A percentile compares a stretch with the other conserved stretches of the same genome.
Conservation (phyloP, 2,888 invertebrate species). For the Schizotus pectinicornis region DNA sequence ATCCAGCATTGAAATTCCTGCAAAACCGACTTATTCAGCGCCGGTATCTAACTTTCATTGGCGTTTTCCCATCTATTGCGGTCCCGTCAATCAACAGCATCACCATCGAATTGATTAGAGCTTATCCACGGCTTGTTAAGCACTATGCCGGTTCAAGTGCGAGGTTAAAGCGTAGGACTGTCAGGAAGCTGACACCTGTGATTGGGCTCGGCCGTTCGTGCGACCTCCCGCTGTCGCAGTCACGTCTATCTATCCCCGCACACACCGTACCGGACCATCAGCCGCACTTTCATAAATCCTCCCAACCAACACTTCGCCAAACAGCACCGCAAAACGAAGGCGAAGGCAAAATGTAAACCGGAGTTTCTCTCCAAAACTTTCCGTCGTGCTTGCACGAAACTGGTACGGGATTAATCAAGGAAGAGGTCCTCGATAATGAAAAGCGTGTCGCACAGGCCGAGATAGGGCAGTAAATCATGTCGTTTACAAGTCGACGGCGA, state of each 20-base stretch:
- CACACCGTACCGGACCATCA: slow-evolving; percentile 26
- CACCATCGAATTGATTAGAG: background rate
- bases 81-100: background rate
- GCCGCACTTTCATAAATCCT: slow-evolving; percentile 34
- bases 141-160: slow-evolving; percentile 1
- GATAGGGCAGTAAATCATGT: slow-evolving; percentile 16
- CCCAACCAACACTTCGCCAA: slow-evolving; percentile 12
- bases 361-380: slow-evolving; percentile 17
- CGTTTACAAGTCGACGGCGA: slow-evolving; percentile 5
- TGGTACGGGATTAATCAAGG: slow-evolving; percentile 37
- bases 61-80: background rate
- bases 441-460: slow-evolving; percentile 11
- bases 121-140: background rate
- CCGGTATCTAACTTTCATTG: background rate
- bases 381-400: slow-evolving; percentile 24
- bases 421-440: slow-evolving; percentile 25
- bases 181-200: slow-evolving; percentile 48
- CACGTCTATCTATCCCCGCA: slow-evolving; percentile 48
- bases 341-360: slow-evolving; percentile 3
- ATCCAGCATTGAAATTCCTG: slow-evolving; percentile 1
- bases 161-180: slow-evolving; percentile 15
- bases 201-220: slow-evolving; percentile 47
- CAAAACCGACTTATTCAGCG: background rate
- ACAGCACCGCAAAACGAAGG: background rate
- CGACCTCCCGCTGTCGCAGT: slow-evolving; percentile 46